Conservation (phyloP, 2,113 vertebrate species). For the Lepisosteus oculatus region DNA sequence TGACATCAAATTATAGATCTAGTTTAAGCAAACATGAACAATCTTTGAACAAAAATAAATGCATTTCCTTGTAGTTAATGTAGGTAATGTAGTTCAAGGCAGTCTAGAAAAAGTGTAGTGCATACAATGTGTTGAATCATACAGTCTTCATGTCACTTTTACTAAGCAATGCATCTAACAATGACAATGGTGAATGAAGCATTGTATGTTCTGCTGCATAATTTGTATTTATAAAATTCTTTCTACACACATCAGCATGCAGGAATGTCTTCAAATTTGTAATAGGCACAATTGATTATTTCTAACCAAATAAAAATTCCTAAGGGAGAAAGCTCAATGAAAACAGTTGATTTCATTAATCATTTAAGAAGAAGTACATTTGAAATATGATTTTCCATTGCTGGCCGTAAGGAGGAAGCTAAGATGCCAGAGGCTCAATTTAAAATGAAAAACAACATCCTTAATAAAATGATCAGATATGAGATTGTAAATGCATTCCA, state of each 20-base stretch:
- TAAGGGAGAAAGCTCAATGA: not conserved
- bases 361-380: not conserved
- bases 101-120: too few species aligned
- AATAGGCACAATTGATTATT: constrained; percentile 11
- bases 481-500: too few species aligned
- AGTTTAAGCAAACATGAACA: too few species aligned
- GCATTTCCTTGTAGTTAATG: too few species aligned
- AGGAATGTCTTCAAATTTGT: constrained; percentile 2
- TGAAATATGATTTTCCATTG: not conserved
- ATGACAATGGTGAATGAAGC: not conserved
- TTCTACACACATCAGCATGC: not conserved
- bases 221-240: not conserved
- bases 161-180: not conserved
- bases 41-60: too few species aligned
- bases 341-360: not conserved
- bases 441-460: not conserved
- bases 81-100: too few species aligned
- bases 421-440: not conserved
- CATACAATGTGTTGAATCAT: not conserved
- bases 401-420: not conserved
- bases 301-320: constrained; percentile 11
- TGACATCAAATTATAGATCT: too few species aligned
- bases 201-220: not conserved
- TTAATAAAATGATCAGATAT: not conserved
- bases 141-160: not conserved